phyloP scores from a whole-genome alignment of 2,797 vertebrate genomes.

The Protonibea diacanthus region DNA sequence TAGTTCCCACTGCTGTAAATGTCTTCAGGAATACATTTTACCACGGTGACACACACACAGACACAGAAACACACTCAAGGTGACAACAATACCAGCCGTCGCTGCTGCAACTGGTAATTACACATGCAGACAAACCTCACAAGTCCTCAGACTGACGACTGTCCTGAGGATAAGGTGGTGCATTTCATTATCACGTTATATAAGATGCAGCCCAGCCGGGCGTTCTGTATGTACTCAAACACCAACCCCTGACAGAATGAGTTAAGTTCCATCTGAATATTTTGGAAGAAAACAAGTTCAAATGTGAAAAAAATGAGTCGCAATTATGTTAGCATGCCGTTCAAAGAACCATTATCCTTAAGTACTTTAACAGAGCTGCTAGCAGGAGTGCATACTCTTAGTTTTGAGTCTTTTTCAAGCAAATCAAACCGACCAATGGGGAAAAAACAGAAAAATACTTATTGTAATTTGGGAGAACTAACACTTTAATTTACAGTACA shows the following conservation, averaged over 20 bases:
- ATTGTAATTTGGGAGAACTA: background rate
- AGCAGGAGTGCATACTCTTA: no score
- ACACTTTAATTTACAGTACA: constrained; percentile 26
- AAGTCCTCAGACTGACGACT: background rate
- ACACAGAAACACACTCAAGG: no score
- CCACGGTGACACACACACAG: no score
- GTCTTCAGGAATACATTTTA: no score
- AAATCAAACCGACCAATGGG: background rate
- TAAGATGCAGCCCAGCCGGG: background rate
- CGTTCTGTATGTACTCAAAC: constrained; percentile 1
- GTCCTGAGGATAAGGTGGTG: constrained; percentile 6
- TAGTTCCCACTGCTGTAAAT: no score
- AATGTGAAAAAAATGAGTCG: background rate
- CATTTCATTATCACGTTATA: background rate
- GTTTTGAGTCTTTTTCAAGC: no score
- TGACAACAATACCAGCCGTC: no score
- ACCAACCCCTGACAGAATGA: background rate
- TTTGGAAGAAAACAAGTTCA: background rate
- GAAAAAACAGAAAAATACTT: background rate
- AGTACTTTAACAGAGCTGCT: no score
- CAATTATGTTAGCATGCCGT: no score
- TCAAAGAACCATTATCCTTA: no score
- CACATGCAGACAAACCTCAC: background rate
- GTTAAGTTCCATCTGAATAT: background rate
- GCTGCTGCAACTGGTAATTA: background rate